Base-by-base conservation (phyloP, 2,888 invertebrate species). In the Hecatera dysodea region DNA sequence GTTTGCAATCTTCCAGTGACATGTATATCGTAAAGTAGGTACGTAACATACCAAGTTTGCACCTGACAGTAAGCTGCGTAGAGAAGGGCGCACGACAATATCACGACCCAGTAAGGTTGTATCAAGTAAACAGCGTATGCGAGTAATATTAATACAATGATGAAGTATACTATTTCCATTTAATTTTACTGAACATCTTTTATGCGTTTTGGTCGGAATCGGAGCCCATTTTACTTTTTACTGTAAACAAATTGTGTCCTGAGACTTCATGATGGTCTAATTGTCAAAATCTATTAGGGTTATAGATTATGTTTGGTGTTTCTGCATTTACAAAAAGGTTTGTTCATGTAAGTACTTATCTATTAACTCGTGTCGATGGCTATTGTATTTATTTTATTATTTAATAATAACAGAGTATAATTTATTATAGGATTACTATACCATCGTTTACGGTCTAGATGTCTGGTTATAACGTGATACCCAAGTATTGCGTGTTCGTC, bases 91-190 rank as follows among this genome's bases (percentile, higher is more conserved):
- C 89, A 65, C 3, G 89, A 82, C 9, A 94, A 39, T 48, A 95
- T 90, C 1, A 92, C 52, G 12, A 93, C 83, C 94, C 94, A 94
- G 70, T 94, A 95, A 19, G 94, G 94, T 61, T 92, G 91, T 75
- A 95, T 89, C 33, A 94, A 72, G 67, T 94, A 94, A 29, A 94
- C 74, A 15, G 72, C 83, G 66, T 93, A 95, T 8, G 88, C 83
- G 66, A 94, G 50, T 2, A 91, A 39, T 22, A 87, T 22, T 53
- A 94, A 59, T 72, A 92, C 70, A 67, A 92, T 71, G 11, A 95
- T 36, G 74, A 94, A 93, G 77, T 93, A 93, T 66, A 94, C 81
- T 81, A 95, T 93, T 94, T 95, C 94, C 94, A 94, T 94, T 91
- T 90, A 93, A 78, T 86, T 86, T 84, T 86, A 60, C 67, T 71